A percentile compares a stretch with the other conserved stretches of the same genome.
Evolutionary conservation across 1,140 invertebrate genomes (phyloP).

Genomic region (Drosophila suzukii): DNA sequence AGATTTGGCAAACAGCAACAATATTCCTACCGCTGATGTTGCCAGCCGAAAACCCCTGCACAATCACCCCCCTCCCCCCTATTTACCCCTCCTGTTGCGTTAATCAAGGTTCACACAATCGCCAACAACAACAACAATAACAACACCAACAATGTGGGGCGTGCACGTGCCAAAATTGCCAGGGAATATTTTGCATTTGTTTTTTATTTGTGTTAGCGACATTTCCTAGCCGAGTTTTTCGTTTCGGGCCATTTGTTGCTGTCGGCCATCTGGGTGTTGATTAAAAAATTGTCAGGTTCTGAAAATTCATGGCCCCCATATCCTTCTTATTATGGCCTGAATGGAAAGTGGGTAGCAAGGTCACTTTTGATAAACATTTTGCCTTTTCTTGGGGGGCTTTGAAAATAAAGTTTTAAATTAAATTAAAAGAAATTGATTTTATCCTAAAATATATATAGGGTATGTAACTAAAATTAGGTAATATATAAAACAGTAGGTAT

Average conservation of each 20-base stretch:
- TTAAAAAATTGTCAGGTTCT: constrained; percentile 60
- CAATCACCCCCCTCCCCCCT: not conserved
- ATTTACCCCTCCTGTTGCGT: constrained; percentile 51
- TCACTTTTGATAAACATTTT: not conserved
- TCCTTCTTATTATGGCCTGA: constrained; percentile 14
- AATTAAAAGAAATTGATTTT: no score
- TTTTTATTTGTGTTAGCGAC: constrained; percentile 50
- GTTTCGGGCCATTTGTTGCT: constrained; percentile 42
- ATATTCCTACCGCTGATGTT: constrained; percentile 42
- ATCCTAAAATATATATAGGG: no score
- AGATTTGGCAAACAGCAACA: constrained; percentile 77
- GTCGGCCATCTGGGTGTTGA: constrained; percentile 45
- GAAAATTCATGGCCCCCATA: constrained; percentile 12
- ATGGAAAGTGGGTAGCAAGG: not conserved
- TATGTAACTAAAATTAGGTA: no score
- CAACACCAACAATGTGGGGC: constrained; percentile 46
- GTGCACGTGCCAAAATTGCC: constrained; percentile 76
- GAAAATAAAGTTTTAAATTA: no score
- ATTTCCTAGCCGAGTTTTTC: constrained; percentile 38
- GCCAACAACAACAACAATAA: constrained; percentile 42
- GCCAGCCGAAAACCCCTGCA: constrained; percentile 9
- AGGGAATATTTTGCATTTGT: constrained; percentile 48
- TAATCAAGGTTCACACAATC: constrained; percentile 78
- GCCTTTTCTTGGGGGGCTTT: no score
- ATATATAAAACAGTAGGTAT: no score